phyloP scores from a whole-genome alignment of 1,140 invertebrate species.

The Drosophila pandora region DNA sequence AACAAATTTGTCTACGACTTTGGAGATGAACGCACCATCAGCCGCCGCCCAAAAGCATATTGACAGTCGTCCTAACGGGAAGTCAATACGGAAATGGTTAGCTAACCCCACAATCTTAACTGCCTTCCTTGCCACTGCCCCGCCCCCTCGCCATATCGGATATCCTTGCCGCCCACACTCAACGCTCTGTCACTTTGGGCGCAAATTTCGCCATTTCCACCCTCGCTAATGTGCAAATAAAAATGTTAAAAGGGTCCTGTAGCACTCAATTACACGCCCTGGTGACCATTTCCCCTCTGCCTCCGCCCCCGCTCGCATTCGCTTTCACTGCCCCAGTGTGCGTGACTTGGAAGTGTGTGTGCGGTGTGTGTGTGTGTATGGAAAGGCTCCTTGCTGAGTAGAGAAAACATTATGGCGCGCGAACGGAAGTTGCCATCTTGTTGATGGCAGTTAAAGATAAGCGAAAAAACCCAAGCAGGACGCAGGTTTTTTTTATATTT shows the following conservation, averaged over 20 bases:
- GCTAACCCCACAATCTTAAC: constrained; percentile 6
- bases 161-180: constrained; percentile 62
- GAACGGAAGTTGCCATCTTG: constrained; percentile 84
- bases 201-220: constrained; percentile 82
- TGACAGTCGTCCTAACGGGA: constrained; percentile 63
- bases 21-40: constrained; percentile 52
- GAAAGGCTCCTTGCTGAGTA: constrained; percentile 59
- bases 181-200: constrained; percentile 81
- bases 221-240: constrained; percentile 84
- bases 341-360: constrained; percentile 57
- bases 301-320: background rate
- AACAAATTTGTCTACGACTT: constrained; percentile 80
- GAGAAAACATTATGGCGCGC: constrained; percentile 82
- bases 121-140: background rate
- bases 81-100: constrained; percentile 59
- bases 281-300: constrained; percentile 78
- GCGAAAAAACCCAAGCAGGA: constrained; percentile 56
- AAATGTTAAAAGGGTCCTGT: constrained; percentile 84
- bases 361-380: constrained; percentile 24
- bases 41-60: constrained; percentile 59
- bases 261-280: constrained; percentile 84
- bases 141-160: background rate
- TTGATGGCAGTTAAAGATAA: constrained; percentile 84
- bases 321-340: constrained; percentile 31
- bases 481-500: constrained; percentile 41